Conservation (phyloP, 1,140 invertebrate species). For the Pogonus chalceus region DNA sequence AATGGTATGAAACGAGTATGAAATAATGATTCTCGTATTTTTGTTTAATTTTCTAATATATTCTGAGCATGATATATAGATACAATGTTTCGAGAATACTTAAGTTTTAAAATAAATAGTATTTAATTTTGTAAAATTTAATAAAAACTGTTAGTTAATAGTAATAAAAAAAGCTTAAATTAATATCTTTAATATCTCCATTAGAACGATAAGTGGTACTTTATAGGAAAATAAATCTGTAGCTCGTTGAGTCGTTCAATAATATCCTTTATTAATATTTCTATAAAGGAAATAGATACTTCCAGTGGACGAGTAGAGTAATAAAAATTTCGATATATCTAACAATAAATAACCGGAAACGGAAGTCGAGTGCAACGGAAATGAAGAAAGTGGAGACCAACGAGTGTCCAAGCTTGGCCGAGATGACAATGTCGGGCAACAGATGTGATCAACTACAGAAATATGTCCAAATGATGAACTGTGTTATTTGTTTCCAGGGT, state of each 20-base stretch:
- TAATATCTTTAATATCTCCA: too few relatives aligned
- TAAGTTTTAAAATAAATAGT: too few relatives aligned
- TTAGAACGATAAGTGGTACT: too few relatives aligned
- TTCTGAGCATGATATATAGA: neutral
- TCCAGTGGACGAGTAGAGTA: neutral
- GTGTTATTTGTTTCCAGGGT: neutral
- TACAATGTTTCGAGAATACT: too few relatives aligned
- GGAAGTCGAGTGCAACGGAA: neutral
- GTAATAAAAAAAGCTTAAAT: too few relatives aligned
- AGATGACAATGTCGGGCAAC: conserved; percentile 1
- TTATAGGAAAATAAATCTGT: too few relatives aligned
- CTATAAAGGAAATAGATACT: neutral
- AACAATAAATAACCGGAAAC: neutral
- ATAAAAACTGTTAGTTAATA: too few relatives aligned
- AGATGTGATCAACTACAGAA: conserved; percentile 3
- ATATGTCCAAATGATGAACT: conserved; percentile 6
- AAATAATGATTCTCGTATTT: neutral
- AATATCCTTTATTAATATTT: conserved; percentile 3
- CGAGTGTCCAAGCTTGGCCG: neutral
- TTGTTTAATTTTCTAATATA: neutral
- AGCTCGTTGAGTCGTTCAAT: too few relatives aligned
- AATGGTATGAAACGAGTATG: neutral
- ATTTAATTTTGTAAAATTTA: too few relatives aligned
- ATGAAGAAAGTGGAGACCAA: conserved; percentile 1
- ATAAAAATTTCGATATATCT: conserved; percentile 1